These are phyloP conservation scores for Lacerta viridis DNA, from an alignment of 2,797 vertebrate species.

Conservation along the genomic window DNA sequence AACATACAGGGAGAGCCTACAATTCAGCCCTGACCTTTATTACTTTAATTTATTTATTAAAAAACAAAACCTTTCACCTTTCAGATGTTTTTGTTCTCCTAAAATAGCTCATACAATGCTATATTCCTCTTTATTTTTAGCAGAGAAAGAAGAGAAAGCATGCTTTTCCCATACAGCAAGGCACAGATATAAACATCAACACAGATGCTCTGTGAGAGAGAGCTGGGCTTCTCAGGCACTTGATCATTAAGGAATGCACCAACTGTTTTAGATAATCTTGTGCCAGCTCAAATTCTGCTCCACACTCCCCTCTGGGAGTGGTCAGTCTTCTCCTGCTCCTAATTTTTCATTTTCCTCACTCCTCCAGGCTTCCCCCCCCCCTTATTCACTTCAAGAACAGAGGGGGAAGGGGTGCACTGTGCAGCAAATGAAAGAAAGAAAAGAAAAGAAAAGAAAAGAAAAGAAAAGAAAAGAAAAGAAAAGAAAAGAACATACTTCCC, in stretches of 20 bases:
- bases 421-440: slow-evolving; percentile 81
- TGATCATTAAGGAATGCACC: slow-evolving; percentile 99
- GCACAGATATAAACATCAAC: slow-evolving; percentile 85
- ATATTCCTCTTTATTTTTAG: slow-evolving; percentile 84
- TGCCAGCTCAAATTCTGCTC: slow-evolving; percentile 97
- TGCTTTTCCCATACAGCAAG: slow-evolving; percentile 86
- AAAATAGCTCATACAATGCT: slow-evolving; percentile 85
- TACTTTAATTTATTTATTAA: slow-evolving; percentile 77
- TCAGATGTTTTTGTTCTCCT: slow-evolving; percentile 85
- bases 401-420: slow-evolving; percentile 79
- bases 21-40: slow-evolving; percentile 75
- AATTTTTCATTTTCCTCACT: slow-evolving; percentile 86
- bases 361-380: slow-evolving; percentile 77
- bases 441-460: background rate
- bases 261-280: slow-evolving; percentile 97
- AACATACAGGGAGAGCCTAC: slow-evolving; percentile 58
- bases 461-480: background rate
- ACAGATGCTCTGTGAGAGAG: slow-evolving; percentile 90
- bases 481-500: slow-evolving; percentile 64
- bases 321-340: slow-evolving; percentile 82
- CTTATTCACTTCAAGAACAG: slow-evolving; percentile 56
- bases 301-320: slow-evolving; percentile 87
- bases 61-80: slow-evolving; percentile 82
- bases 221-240: slow-evolving; percentile 89
- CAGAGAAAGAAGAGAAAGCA: slow-evolving; percentile 81